Evolutionary conservation across 2,113 vertebrate genomes (phyloP).

Genomic region (Pangasianodon gigas): DNA sequence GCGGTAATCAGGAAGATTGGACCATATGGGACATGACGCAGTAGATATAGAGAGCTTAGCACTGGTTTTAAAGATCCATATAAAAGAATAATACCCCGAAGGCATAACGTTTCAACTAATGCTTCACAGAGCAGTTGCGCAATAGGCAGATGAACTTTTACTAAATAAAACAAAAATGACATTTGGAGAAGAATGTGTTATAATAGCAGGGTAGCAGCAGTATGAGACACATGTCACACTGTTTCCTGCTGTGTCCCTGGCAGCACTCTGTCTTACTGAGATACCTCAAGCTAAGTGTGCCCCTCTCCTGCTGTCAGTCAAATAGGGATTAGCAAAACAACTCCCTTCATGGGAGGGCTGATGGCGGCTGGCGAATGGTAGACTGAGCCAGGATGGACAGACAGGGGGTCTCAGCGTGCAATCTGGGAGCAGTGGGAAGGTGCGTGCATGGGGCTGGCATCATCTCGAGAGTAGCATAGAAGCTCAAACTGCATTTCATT

Average conservation of each 20-base stretch:
- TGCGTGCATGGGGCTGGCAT: conserved; percentile 37
- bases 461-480: conserved; percentile 26
- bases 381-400: conserved; percentile 68
- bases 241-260: conserved; percentile 2
- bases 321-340: conserved; percentile 72
- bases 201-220: background rate
- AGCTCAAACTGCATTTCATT: conserved; percentile 35
- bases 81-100: background rate
- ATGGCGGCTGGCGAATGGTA: conserved; percentile 61
- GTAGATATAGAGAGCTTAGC: background rate
- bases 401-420: conserved; percentile 59
- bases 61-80: background rate
- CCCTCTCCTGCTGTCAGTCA: conserved; percentile 73
- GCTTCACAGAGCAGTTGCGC: background rate
- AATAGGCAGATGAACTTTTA: conserved; percentile 1
- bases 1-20: conserved; percentile 38
- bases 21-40: conserved; percentile 28
- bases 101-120: background rate
- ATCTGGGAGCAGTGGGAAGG: conserved; percentile 40
- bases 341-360: conserved; percentile 58
- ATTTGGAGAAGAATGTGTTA: conserved; percentile 12
- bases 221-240: conserved; percentile 19
- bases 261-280: conserved; percentile 37
- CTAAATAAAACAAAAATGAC: conserved; percentile 11
- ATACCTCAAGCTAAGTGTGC: conserved; percentile 67